phyloP scores from a whole-genome alignment of 92 coral and sea anemone species.

The Paramuricea clavata region DNA sequence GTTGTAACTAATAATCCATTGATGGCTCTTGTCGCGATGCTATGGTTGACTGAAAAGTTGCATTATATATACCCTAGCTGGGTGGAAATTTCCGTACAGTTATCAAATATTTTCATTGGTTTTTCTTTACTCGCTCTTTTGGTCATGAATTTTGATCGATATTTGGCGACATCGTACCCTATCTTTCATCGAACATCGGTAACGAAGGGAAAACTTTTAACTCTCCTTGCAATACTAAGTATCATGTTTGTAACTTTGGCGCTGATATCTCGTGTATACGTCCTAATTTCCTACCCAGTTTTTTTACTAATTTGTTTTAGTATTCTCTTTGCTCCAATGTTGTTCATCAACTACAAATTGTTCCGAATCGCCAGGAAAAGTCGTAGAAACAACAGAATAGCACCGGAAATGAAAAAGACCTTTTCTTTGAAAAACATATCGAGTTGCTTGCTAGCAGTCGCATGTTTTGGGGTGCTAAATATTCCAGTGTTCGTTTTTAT shows the following conservation, averaged over 20 bases:
- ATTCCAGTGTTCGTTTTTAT: not conserved
- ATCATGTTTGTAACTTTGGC: not conserved
- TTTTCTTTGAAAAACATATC: not conserved
- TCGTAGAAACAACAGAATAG: not conserved
- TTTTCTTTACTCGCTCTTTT: not conserved
- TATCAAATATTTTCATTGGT: not conserved
- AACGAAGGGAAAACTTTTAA: not conserved
- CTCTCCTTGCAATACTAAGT: not conserved
- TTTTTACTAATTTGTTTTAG: not conserved
- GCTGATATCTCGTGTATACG: not conserved
- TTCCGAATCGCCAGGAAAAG: not conserved
- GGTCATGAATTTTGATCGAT: not conserved
- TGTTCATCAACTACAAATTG: not conserved
- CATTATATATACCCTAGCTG: not conserved
- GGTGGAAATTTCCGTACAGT: not conserved
- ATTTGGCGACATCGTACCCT: not conserved
- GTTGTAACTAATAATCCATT: not conserved
- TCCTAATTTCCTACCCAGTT: not conserved
- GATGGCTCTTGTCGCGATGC: not conserved
- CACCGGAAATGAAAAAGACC: not conserved
- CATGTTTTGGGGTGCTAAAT: not conserved
- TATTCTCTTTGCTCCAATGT: not conserved
- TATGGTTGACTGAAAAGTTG: not conserved
- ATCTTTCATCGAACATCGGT: constrained; percentile 1
- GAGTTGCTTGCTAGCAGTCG: not conserved